Conservation (phyloP, 2,797 vertebrate species). For the Fringilla coelebs region DNA sequence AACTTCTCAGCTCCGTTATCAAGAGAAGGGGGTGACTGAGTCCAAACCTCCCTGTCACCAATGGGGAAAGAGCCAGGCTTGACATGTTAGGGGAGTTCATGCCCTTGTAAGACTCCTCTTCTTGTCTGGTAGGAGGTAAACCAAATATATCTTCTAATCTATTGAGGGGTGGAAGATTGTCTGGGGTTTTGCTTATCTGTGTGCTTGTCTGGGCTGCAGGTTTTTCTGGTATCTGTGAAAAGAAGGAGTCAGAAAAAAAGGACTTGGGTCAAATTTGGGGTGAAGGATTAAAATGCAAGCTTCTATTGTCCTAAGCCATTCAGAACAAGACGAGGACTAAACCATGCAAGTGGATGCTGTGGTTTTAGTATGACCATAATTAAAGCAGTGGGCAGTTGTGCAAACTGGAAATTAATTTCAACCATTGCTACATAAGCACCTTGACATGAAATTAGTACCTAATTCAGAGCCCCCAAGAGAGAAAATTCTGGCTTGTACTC, state of each 20-base stretch:
- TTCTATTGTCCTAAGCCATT: background rate
- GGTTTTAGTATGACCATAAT: background rate
- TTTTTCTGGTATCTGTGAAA: background rate
- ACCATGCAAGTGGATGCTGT: background rate
- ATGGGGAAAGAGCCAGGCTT: background rate
- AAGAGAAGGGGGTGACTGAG: background rate
- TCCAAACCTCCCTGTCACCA: background rate
- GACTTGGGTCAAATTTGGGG: background rate
- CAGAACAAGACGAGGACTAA: background rate
- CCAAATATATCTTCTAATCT: background rate
- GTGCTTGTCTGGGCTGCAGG: background rate
- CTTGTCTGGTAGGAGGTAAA: background rate
- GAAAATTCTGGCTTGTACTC: conserved; percentile 29
- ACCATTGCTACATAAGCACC: background rate
- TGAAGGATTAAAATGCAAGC: background rate
- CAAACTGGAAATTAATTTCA: background rate
- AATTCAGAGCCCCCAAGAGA: background rate
- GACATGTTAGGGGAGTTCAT: background rate
- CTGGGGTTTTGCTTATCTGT: background rate
- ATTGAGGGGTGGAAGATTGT: background rate
- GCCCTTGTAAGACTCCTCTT: background rate
- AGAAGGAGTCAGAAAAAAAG: background rate
- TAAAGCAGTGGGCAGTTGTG: background rate
- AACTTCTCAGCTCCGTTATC: background rate
- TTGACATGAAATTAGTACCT: background rate